Evolutionary conservation across 2,797 vertebrate species (phyloP), one percentile per base, ranked within the genome.

Genomic region (Schizopygopsis malacanthus): DNA sequence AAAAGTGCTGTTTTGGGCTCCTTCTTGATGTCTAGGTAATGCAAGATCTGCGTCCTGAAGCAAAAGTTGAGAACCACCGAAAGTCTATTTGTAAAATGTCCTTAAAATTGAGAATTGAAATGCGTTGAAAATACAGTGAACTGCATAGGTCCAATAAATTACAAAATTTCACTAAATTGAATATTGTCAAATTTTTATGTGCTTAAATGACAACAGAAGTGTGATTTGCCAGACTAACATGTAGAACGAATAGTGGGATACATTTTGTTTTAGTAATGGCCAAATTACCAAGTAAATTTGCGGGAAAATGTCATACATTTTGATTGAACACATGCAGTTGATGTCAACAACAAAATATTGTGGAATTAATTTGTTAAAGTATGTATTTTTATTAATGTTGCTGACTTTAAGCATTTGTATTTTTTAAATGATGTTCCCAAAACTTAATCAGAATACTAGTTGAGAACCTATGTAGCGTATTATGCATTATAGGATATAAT

Each of bases 401-500:
- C 50, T 20, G 16, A 6, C 16, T 5, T 75, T 33, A 3, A 13
- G 28, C 28, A 39, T 77, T 37, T 15, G 11, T 39, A 13, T 61
- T 61, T 78, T 45, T 43, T 7, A 4, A 8, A 18, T 79, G 7
- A 79, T 4, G 22, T 18, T 61, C 13, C 61, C 39, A 79, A 56
- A 61, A 45, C 10, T 77, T 0, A 12, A 39, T 41, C 8, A 1
- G 25, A 52, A 33, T 8, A n/a, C 75, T 28, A 28, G 7, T 50
- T 71, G 20, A 73, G 43, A 25, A 47, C n/a, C 70, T 22, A 10
- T 13, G 52, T n/a, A 56, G 20, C 4, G 10, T 41, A 56, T 79
- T 15, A 25, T 69, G 20, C 43, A 25, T 81, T 70, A 56, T 25
- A 71, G 47, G 28, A 50, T 80, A 37, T 82, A 39, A 33, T 72